Evolutionary conservation across 2,797 vertebrate genomes (phyloP), one percentile per base, ranked within the genome.

Genomic region (Sebastiscus tertius): DNA sequence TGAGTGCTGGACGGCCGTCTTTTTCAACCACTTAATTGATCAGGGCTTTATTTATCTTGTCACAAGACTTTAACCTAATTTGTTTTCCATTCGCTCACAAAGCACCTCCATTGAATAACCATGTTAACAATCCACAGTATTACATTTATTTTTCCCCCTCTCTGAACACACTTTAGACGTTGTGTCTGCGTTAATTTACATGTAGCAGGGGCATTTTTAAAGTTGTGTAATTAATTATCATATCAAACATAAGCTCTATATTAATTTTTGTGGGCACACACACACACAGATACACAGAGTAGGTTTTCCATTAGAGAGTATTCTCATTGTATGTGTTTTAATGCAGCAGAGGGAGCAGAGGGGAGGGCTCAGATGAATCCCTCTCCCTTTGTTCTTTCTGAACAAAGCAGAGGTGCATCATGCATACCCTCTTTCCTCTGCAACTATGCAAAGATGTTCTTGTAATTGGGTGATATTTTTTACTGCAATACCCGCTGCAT

Each of bases 401-500:
- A 91, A 89, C 88, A 94, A 92, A 93, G 92, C 80, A 83, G 85
- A 91, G 89, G 85, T 87, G 80, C 86, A 90, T 84, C 85, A 84
- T 90, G 86, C 86, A 86, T 80, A 87, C 87, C 86, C 87, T 91
- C 82, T 91, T 92, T 87, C 75, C 77, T 87, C 86, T 83, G 83
- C 87, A 89, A 87, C 91, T 85, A 79, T 89, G 91, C 81, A 87
- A 90, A 93, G 84, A 89, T 87, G 83, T 88, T 82, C 81, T 73
- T 85, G 92, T 93, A 94, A 95, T 94, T 94, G 90, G 88, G 86
- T 86, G 83, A 89, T 92, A 88, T 93, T 91, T 91, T 94, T 94
- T 85, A 85, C 82, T 62, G 83, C 81, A 77, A 78, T 80, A 55
- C 78, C 74, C 49, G 60, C 84, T 39, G 84, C 80, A 39, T 90